Base-by-base conservation (phyloP, 2,797 vertebrate species). In the Microhierax caerulescens region DNA sequence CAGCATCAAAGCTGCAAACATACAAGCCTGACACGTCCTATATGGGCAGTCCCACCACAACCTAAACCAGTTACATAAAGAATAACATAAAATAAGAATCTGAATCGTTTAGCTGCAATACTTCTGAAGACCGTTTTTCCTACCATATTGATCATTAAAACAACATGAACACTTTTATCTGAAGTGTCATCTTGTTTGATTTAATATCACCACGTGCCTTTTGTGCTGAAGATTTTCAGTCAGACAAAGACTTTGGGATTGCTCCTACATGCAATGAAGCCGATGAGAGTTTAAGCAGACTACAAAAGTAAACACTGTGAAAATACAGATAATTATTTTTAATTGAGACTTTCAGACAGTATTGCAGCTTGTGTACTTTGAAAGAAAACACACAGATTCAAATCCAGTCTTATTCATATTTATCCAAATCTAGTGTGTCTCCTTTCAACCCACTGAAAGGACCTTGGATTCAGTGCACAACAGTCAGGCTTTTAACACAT, bases 291-390 rank as follows among this genome's bases (percentile, higher is more conserved):
- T 50, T 41, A 39, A 45, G 41, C 23, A 85, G 53, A 63, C 16
- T n/a, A 37, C 25, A 53, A 14, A 37, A 37, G 12, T 22, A 77
- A 76, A 82, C 11, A 60, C 18, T 19, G 11, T 34, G 30, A 37
- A 68, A 73, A 48, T 7, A 47, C 4, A 64, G 7, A n/a, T 39
- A 0, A 2, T 17, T 32, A 30, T 14, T 84, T 81, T 59, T 39
- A 75, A 32, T 9, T 54, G 15, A 57, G 18, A 54, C 51, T 63
- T 94, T 57, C 57, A 51, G 32, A 13, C 4, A 41, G 13, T 10
- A 60, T 5, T 2, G 1, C 9, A 45, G 21, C 24, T 25, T 0
- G 3, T 5, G 13, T 9, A 10, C 37, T 64, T 78, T 43, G 21
- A 85, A 85, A 45, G 27, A 69, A 91, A 82, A 70, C 25, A 17